phyloP scores from a whole-genome alignment of 1,140 invertebrate genomes.

The Pachyrhynchus sulphureomaculatus region DNA sequence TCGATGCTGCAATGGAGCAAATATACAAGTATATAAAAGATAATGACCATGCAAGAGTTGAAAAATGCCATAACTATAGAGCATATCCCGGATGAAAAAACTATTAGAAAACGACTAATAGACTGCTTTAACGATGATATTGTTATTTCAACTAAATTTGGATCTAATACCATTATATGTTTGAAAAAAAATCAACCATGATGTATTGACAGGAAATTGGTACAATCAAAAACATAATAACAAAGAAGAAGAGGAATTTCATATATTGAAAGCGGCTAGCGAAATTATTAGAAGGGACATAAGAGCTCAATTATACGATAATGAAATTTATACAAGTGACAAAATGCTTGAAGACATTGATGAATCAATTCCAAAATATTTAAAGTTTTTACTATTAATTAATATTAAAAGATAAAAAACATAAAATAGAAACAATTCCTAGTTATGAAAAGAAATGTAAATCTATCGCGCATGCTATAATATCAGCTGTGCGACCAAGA shows the following conservation, averaged over 20 bases:
- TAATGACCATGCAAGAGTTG: constrained; percentile 8
- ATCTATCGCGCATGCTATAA: constrained; percentile 6
- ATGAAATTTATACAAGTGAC: constrained; percentile 24
- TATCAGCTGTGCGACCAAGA: constrained; percentile 16
- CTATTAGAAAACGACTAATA: constrained; percentile 11
- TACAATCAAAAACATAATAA: constrained; percentile 28
- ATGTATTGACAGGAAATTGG: constrained; percentile 24
- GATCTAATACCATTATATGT: constrained; percentile 24
- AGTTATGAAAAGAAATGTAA: constrained; percentile 10
- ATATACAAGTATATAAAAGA: too few relatives aligned
- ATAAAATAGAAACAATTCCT: constrained; percentile 16
- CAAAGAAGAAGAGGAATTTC: constrained; percentile 18
- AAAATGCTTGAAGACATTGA: constrained; percentile 32
- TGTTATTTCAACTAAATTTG: constrained; percentile 28
- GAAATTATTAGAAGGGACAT: constrained; percentile 25
- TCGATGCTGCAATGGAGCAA: too few relatives aligned
- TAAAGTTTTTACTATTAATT: constrained; percentile 31
- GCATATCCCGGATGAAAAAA: constrained; percentile 10
- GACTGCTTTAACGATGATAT: constrained; percentile 27
- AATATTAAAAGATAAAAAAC: constrained; percentile 30
- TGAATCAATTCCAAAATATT: constrained; percentile 30
- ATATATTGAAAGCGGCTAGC: constrained; percentile 24
- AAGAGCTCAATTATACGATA: constrained; percentile 23
- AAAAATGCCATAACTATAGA: constrained; percentile 2
- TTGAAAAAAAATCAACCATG: constrained; percentile 13